Base-by-base conservation (phyloP, 1,140 invertebrate genomes). In the Macrobrachium nipponense region DNA sequence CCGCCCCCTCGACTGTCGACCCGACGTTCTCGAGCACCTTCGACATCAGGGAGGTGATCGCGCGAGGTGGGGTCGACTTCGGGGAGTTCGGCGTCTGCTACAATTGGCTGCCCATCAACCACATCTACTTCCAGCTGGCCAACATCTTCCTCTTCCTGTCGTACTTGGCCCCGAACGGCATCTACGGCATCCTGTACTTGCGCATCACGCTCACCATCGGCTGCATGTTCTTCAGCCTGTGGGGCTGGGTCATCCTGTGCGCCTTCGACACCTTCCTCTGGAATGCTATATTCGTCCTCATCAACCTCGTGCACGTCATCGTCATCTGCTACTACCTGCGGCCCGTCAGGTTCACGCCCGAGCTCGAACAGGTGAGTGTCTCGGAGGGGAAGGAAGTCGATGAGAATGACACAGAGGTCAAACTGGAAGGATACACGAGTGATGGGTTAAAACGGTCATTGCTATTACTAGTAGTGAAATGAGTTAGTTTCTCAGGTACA, bases 211-310 rank as follows among this genome's bases (percentile, higher is more conserved):
- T 97, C 81, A 92, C 96, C 70, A 92, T 96, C 64, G 96, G 95
- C 58, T 95, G 95, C 92, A 93, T 95, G 68, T 95, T 96, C 92
- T 94, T 95, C 86, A 93, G 94, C 59, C 91, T 96, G 79, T 97
- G 96, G 95, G 95, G 95, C 43, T 97, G 95, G 94, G 94, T 95
- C 82, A 94, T 97, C 68, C 93, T 96, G 89, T 97, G 96, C 91
- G 95, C 95, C 90, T 92, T 96, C 87, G 96, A 97, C 90, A 95
- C 95, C 87, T 95, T 96, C 89, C 92, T 97, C 75, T 97, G 96
- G 96, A 97, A 97, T 90, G 93, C 94, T 89, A 93, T 94, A 62
- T 97, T 97, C 91, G 93, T 96, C 89, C 91, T 94, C 88, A 95
- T 97, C 90, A 97, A 97, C 92, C 94, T 95, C 88, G 91, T 96